A percentile compares a stretch with the other conserved stretches of the same genome.
These are phyloP conservation scores for Pseudorhombus dupliciocellatus DNA, from an alignment of 2,113 vertebrate genomes.

Conservation along the genomic window DNA sequence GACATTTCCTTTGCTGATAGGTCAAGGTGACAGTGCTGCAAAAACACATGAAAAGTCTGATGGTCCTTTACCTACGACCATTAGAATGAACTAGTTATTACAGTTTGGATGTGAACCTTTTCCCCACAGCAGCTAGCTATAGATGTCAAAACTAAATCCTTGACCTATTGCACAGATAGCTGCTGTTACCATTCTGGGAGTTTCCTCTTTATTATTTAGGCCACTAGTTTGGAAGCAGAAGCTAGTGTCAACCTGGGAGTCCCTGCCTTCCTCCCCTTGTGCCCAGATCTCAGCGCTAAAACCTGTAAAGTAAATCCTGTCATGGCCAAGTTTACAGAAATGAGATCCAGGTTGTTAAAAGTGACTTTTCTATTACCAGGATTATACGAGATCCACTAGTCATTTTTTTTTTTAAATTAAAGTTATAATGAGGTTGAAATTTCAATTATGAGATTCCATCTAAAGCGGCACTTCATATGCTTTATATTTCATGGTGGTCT, in stretches of 20 bases:
- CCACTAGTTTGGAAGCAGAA: not conserved
- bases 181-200: not conserved
- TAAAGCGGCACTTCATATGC: not conserved
- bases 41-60: too few species aligned
- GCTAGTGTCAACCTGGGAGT: too few species aligned
- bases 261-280: not conserved
- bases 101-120: too few species aligned
- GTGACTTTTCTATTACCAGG: not conserved
- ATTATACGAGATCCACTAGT: not conserved
- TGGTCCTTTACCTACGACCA: too few species aligned
- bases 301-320: not conserved
- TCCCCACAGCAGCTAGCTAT: too few species aligned
- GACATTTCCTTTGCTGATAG: too few species aligned
- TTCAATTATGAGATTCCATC: not conserved
- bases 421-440: not conserved
- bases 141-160: too few species aligned
- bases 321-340: slow-evolving; percentile 5
- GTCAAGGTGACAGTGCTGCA: too few species aligned
- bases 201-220: not conserved
- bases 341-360: slow-evolving; percentile 3
- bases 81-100: too few species aligned
- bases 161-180: not conserved
- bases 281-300: not conserved
- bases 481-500: slow-evolving; percentile 8
- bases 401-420: slow-evolving; percentile 6